Evolutionary conservation across 2,113 vertebrate species (phyloP).

Genomic region (Aegypius monachus): DNA sequence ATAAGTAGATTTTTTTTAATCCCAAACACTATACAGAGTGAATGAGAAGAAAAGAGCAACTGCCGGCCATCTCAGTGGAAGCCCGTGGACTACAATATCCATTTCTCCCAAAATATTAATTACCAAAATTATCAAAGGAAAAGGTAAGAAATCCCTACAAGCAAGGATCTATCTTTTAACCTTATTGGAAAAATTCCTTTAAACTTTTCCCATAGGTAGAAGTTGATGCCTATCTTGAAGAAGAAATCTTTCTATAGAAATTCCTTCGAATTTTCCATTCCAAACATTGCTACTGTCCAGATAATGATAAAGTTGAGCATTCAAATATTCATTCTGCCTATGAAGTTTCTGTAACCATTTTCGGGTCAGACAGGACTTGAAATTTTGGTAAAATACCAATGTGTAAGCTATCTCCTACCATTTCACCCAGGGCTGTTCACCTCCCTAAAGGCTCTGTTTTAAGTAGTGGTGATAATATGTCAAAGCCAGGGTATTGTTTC

Average conservation of each 20-base stretch:
- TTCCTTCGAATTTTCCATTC: neutral
- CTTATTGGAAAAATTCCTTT: neutral
- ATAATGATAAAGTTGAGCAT: neutral
- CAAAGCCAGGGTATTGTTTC: neutral
- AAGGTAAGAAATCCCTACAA: neutral
- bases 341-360: neutral
- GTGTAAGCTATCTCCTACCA: neutral
- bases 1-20: neutral
- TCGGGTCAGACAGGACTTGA: neutral
- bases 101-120: neutral
- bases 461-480: neutral
- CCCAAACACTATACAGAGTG: neutral
- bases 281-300: neutral
- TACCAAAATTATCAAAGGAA: neutral
- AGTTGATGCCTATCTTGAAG: neutral
- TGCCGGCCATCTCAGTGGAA: neutral
- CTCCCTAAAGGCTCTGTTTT: neutral
- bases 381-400: neutral
- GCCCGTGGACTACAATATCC: neutral
- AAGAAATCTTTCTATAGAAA: neutral
- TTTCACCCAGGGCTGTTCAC: neutral
- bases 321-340: neutral
- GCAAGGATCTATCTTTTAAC: neutral
- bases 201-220: neutral
- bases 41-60: neutral